Evolutionary conservation across 2,888 invertebrate genomes (phyloP).

Genomic region (Oscheius sp.): DNA sequence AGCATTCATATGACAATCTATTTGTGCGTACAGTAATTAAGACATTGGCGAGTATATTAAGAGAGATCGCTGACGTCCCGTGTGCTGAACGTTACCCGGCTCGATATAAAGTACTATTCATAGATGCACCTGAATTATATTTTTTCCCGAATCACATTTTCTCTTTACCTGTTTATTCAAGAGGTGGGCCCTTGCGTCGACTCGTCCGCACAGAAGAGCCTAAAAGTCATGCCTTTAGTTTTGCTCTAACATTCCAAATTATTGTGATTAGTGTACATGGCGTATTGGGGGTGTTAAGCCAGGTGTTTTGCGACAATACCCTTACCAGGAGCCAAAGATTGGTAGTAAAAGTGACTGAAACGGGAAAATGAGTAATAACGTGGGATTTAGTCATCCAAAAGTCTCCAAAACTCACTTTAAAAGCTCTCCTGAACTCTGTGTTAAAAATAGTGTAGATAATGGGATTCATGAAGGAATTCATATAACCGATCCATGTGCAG

Average conservation of each 20-base stretch:
- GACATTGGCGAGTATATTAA: conserved; percentile 29
- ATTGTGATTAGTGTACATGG: conserved; percentile 1
- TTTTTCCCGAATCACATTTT: not conserved
- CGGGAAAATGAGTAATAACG: conserved; percentile 1
- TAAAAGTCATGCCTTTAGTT: not conserved
- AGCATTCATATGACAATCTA: conserved; percentile 24
- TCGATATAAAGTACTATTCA: conserved; percentile 18
- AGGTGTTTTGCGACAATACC: conserved; percentile 15
- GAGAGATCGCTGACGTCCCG: conserved; percentile 32
- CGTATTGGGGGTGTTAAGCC: conserved; percentile 1
- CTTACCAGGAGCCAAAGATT: conserved; percentile 29
- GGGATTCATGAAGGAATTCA: conserved; percentile 83
- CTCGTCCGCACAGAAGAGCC: conserved; percentile 38
- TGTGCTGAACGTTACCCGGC: conserved; percentile 24
- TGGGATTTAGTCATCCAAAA: not conserved
- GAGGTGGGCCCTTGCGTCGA: conserved; percentile 41
- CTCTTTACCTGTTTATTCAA: conserved; percentile 48
- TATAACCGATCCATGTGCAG: conserved; percentile 97
- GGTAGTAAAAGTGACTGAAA: conserved; percentile 28
- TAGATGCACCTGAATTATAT: conserved; percentile 26
- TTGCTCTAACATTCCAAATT: not conserved
- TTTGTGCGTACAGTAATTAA: conserved; percentile 8
- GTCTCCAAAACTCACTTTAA: conserved; percentile 75
- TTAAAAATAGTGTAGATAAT: conserved; percentile 74
- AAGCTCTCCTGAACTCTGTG: conserved; percentile 93